A percentile compares a stretch with the other conserved stretches of the same genome.
phyloP scores from a whole-genome alignment of 2,888 invertebrate species.

The Dasysyrphus albostriatus region DNA sequence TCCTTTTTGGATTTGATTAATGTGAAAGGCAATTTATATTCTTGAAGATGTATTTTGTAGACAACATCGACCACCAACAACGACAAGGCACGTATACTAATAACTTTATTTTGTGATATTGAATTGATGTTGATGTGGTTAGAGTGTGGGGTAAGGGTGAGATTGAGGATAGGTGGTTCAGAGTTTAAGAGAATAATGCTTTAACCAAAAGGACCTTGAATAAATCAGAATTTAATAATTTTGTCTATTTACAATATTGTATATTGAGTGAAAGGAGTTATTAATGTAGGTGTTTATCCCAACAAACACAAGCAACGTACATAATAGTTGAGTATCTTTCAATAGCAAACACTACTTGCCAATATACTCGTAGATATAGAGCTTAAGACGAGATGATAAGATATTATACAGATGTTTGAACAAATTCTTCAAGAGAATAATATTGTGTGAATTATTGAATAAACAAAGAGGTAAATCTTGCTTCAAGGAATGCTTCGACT shows the following conservation, averaged over 20 bases:
- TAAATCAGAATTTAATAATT: conserved; percentile 54
- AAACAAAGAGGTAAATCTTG: no score
- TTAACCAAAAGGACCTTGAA: conserved; percentile 44
- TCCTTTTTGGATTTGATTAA: conserved; percentile 67
- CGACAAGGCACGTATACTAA: conserved; percentile 39
- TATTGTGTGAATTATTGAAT: no score
- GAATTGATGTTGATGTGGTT: not conserved
- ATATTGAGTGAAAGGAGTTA: conserved; percentile 12
- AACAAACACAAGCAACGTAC: not conserved
- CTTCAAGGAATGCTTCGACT: no score
- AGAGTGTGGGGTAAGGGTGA: not conserved
- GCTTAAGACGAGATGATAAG: no score
- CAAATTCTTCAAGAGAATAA: no score
- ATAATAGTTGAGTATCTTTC: not conserved
- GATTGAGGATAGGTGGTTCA: no score
- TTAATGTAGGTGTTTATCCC: conserved; percentile 21
- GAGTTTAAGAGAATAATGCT: conserved; percentile 26
- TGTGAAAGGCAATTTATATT: conserved; percentile 64
- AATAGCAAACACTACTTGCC: no score
- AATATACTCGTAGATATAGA: no score
- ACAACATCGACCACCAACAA: conserved; percentile 17
- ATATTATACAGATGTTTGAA: no score
- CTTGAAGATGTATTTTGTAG: conserved; percentile 44
- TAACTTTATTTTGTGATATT: conserved; percentile 57
- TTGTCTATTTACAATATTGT: conserved; percentile 19